These are phyloP conservation scores for Bradypus variegatus DNA, from an alignment of 2,797 vertebrate species.

Conservation along the genomic window DNA sequence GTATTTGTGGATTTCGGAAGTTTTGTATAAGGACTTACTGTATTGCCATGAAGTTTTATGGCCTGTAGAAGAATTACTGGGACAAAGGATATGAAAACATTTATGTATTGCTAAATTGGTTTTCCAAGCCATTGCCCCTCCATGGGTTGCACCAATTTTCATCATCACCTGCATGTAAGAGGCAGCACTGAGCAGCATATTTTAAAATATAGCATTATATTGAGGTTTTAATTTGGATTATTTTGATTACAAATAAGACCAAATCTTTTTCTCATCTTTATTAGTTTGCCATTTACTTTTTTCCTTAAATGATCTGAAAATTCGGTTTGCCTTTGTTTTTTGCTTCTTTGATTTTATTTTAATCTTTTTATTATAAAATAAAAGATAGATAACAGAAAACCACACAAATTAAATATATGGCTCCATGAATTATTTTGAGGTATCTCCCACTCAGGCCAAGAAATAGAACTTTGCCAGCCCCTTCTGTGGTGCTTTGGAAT, in stretches of 20 bases:
- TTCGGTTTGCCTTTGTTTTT: background rate
- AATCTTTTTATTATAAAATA: background rate
- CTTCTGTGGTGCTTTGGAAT: accelerated
- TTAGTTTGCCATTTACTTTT: background rate
- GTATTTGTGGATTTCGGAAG: background rate
- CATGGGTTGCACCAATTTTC: background rate
- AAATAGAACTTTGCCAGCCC: background rate
- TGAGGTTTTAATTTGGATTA: background rate
- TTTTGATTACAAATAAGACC: background rate
- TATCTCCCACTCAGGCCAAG: no score
- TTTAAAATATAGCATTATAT: background rate
- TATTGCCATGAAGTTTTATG: background rate
- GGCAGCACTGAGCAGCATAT: background rate
- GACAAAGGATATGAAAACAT: background rate
- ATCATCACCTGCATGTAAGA: background rate
- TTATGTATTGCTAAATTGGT: background rate
- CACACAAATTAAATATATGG: background rate
- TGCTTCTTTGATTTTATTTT: slow-evolving; percentile 4
- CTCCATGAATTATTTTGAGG: background rate
- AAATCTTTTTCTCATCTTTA: background rate
- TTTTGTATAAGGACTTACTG: no score
- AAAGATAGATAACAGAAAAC: background rate
- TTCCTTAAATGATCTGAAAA: background rate
- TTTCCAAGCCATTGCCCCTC: background rate
- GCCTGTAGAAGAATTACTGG: no score